Base-by-base conservation (phyloP, 2,113 vertebrate species). In the Sprattus sprattus region DNA sequence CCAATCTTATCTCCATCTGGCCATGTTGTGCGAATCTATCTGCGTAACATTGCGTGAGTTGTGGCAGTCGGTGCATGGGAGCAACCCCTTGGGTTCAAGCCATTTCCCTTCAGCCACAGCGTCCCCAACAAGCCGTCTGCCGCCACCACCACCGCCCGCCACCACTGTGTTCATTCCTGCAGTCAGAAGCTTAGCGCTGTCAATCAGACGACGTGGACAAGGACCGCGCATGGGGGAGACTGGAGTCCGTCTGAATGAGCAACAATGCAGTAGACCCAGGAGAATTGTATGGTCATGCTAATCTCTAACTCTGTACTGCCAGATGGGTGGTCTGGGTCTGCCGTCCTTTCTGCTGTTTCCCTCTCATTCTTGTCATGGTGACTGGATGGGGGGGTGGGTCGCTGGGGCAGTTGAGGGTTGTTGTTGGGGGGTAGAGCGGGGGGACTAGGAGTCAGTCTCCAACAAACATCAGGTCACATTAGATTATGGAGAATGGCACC, bases 261-360 rank as follows among this genome's bases (percentile, higher is more conserved):
- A 93, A 93, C 93, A 94, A 93, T 93, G 91, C 91, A 91, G 88
- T 85, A 85, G 89, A 91, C 91, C 91, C 83, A 86, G 78, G 75
- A 86, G 89, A 89, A 85, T 87, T 88, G 89, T 87, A 89, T 90
- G 90, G 91, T 90, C 89, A 89, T 89, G 85, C 89, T 94, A 93
- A 94, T 95, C 92, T 91, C 90, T 89, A 92, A 89, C 93, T 91
- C 88, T 45, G 87, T 83, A 90, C 88, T 84, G 90, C 91, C 92
- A 88, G 83, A 93, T 95, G 94, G 93, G 94, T 95, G 94, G 95
- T 95, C 92, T 46, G 67, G 93, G 94, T 94, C 88, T 84, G 28
- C 78, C 22, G 32, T 85, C 67, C 82, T 83, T 88, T 54, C 18
- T 45, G 83, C 83, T 28, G 52, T 47, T 84, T 78, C 67, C 39